Base-by-base conservation (phyloP, 2,113 vertebrate species). In the Cercopithecus mona region DNA sequence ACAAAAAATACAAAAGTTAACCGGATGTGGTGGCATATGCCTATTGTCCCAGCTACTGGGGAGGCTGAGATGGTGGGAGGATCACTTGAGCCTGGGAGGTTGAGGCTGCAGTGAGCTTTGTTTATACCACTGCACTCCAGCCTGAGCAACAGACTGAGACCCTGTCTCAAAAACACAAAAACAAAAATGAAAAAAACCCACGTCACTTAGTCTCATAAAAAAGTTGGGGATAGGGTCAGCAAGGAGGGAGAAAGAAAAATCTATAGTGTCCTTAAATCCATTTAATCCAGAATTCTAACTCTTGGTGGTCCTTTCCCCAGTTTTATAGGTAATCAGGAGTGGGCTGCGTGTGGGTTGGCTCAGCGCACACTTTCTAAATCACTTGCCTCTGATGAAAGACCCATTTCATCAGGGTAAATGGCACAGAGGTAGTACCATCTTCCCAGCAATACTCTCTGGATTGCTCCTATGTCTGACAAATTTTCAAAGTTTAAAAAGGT, bases 401-500 rank as follows among this genome's bases (percentile, higher is more conserved):
- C 73, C 76, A 95, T 97, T 97, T 98, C 97, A 96, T 96, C 96
- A 97, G 97, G 90, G 92, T 95, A 98, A 96, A 96, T 96, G 95
- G 97, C 76, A 97, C 93, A 97, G 95, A 93, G 72, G 93, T 72
- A 82, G 93, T 81, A 35, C 94, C 90, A 94, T 97, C 92, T 95
- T 97, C 97, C 85, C 92, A 96, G 90, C 76, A 96, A 90, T 57
- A n/a, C 14, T 86, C 83, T 91, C 75, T 79, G 92, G 88, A 82
- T 20, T 50, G 96, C 68, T 72, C 88, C 70, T 66, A 59, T 95
- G 64, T 64, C 23, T 38, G 83, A 87, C 40, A 50, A 13, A 90
- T 76, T 92, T 92, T 85, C 61, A 70, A 79, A 85, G 50, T 84
- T 94, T 93, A 61, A 87, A 92, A 95, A 86, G 35, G 32, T 30